These are phyloP conservation scores for Girardia tigrina DNA, from an alignment of 2,888 invertebrate genomes.

Conservation along the genomic window DNA sequence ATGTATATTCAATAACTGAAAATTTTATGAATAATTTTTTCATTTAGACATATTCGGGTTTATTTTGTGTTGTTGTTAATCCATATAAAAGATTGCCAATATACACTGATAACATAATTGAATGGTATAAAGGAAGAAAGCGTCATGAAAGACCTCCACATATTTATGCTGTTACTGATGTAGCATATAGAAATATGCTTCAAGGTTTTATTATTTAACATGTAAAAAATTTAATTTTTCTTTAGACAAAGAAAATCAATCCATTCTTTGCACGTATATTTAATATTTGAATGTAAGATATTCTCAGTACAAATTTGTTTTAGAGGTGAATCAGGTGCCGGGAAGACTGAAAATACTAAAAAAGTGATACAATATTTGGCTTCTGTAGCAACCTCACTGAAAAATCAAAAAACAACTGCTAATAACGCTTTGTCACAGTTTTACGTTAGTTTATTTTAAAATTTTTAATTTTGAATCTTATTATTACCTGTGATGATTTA, in stretches of 20 bases:
- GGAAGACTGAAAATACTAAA: slow-evolving; percentile 99
- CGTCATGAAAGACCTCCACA: slow-evolving; percentile 97
- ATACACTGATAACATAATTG: slow-evolving; percentile 98
- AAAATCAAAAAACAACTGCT: slow-evolving; percentile 38
- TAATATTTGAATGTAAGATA: slow-evolving; percentile 6
- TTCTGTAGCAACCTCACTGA: slow-evolving; percentile 79
- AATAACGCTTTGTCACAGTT: slow-evolving; percentile 31
- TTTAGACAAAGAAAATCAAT: slow-evolving; percentile 36
- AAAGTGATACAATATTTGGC: slow-evolving; percentile 99
- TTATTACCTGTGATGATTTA: no score
- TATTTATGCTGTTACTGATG: slow-evolving; percentile 97
- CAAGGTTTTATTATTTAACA: slow-evolving; percentile 59
- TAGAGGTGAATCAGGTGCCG: slow-evolving; percentile 90
- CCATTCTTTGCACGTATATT: slow-evolving; percentile 36
- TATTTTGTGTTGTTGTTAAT: slow-evolving; percentile 99
- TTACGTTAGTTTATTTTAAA: slow-evolving; percentile 28
- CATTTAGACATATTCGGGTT: slow-evolving; percentile 92
- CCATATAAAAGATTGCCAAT: slow-evolving; percentile 96
- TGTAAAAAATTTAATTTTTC: neutral
- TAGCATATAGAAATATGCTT: slow-evolving; percentile 93
- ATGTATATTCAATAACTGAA: slow-evolving; percentile 65
- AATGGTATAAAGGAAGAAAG: slow-evolving; percentile 97
- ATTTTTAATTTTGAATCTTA: neutral
- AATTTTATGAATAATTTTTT: neutral
- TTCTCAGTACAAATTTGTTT: slow-evolving; percentile 38